Base-by-base conservation (phyloP, 2,113 vertebrate species). In the Hiodon tergisus region DNA sequence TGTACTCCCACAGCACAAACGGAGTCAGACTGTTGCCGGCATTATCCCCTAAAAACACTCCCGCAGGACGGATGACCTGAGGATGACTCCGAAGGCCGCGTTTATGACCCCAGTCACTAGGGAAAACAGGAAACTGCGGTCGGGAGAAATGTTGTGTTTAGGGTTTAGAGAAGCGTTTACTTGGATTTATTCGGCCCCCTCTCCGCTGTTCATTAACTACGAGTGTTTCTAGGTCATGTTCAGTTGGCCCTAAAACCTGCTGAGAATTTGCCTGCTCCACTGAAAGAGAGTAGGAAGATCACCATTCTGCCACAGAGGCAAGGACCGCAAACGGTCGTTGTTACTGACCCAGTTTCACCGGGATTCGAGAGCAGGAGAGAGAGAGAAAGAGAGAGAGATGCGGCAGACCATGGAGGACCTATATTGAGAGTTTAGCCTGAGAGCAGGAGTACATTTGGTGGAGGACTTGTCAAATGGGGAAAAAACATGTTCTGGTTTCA, bases 11-110 rank as follows among this genome's bases (percentile, higher is more conserved):
- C 87, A 89, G 75, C 53, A 79, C 76, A 73, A 75, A 87, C 72
- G 85, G 83, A 83, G 84, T 91, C 86, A 88, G 81, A 85, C 67
- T 78, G 83, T 87, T 89, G 86, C 89, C 87, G 88, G 86, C 87
- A 87, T 86, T 78, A 90, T 85, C 78, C 85, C 89, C 87, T 88
- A 91, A 85, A 87, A 54, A 75, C 82, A 81, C 73, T 50, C n/a
- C 87, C 84, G 86, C 92, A 94, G 90, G 92, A 96, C 93, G 90
- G 86, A 86, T 92, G 91, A 95, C 94, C 94, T 90, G 83, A 88
- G 88, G 81, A 84, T 93, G 94, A 94, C 95, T 94, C 89, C 88
- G 80, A 77, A 86, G 80, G 86, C 86, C 86, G 87, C 85, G 89
- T 89, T 89, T 89, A 83, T 31, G 31, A 84, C 88, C 80, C 86